phyloP scores from a whole-genome alignment of 2,888 invertebrate genomes.

The Meloe dianella region DNA sequence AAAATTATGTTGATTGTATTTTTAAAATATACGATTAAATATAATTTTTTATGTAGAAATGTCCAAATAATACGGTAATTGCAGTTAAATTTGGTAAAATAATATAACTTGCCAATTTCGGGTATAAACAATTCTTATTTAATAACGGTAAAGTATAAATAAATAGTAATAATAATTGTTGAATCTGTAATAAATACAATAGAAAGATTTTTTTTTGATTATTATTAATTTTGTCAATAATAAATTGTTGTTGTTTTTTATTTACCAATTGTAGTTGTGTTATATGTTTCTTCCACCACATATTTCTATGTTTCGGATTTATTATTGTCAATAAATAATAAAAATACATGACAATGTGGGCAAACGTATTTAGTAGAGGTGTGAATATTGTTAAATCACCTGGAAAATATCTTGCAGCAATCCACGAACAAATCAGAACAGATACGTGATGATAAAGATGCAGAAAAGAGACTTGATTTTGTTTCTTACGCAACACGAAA shows the following conservation, averaged over 20 bases:
- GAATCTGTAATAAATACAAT: not conserved
- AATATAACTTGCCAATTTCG: slow-evolving; percentile 8
- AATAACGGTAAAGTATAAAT: not conserved
- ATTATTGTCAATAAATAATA: slow-evolving; percentile 79
- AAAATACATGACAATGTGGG: slow-evolving; percentile 79
- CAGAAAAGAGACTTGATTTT: slow-evolving; percentile 77
- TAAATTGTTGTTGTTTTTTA: slow-evolving; percentile 32
- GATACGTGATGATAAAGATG: slow-evolving; percentile 84
- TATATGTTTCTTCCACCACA: slow-evolving; percentile 84
- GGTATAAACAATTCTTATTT: not conserved
- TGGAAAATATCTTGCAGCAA: slow-evolving; percentile 64
- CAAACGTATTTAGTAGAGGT: slow-evolving; percentile 72
- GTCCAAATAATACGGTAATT: not conserved
- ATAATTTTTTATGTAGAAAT: slow-evolving; percentile 11
- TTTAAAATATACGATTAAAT: not conserved
- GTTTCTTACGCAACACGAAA: slow-evolving; percentile 79
- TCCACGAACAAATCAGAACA: slow-evolving; percentile 74
- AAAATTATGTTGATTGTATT: not conserved
- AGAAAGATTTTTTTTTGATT: not conserved
- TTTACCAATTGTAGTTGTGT: slow-evolving; percentile 78
- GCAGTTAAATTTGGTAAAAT: not conserved
- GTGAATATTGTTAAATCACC: slow-evolving; percentile 71
- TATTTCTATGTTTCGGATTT: slow-evolving; percentile 68
- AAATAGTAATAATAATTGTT: not conserved
- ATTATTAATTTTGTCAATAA: no score